Base-by-base conservation (phyloP, 2,888 invertebrate genomes). In the Sarcophaga subvicina region DNA sequence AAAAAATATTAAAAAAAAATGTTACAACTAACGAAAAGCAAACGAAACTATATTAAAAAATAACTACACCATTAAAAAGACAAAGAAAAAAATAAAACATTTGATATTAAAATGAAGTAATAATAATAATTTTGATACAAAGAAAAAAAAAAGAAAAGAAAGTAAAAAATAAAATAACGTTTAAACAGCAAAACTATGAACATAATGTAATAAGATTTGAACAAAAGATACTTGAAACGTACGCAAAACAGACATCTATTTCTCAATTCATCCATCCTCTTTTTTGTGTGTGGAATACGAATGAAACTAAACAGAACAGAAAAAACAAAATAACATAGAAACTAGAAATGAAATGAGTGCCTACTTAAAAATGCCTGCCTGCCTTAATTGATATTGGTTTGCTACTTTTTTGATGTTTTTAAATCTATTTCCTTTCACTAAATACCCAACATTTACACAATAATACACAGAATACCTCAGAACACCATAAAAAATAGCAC, bases 351-450 rank as follows among this genome's bases (percentile, higher is more conserved):
- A 89, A 89, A 90, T 90, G 89, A 88, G 80, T 88, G 89, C 89
- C 89, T 88, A 88, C 88, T 89, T 89, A 89, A 81, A 37, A 89
- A 89, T 90, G 90, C 89, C 89, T 90, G 90, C 89, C 89, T 88
- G 88, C 88, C 88, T 88, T 86, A 87, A 84, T 89, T 89, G 88
- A 85, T 88, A 89, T 90, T 90, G 90, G 89, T 90, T 90, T 90
- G 90, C 88, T 87, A 88, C 69, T 85, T 88, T 87, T 88, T 87
- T 88, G 82, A 85, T 87, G 88, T 88, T 87, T 87, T 76, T 85
- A 84, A 80, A 83, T 87, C 84, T 84, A 84, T 84, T 79, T 82
- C 75, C 80, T 77, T 67, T 85, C 83, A 82, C 83, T 72, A 60
- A 54, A 79, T 45, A 70, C 67, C 59, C 2, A 59, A 14, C 59